Evolutionary conservation across 2,888 invertebrate species (phyloP), one percentile per base, ranked within the genome.

Genomic region (Caradrina kadenii): DNA sequence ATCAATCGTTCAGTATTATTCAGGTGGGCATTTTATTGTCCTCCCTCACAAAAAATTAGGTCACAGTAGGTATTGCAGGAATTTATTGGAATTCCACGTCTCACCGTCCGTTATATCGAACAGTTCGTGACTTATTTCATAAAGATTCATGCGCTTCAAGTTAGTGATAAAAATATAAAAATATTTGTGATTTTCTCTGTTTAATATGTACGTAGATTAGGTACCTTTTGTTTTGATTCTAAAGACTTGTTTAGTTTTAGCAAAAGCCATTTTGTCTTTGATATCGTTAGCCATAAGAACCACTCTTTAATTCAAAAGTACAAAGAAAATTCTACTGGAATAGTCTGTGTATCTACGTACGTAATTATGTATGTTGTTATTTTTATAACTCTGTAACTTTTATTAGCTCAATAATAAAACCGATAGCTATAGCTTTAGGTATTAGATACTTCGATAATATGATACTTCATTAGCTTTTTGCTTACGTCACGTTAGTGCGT

Each of bases 31-130:
- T 81, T 81, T 76, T 79, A 81, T 79, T 83, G 42, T 81, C 67
- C 66, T 55, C 56, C 58, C 17, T 45, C 62, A 58, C 68, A 42
- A 73, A 75, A 69, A 81, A 76, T 54, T 73, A 63, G 75, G 69
- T 69, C 79, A 58, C 53, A 48, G 71, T 55, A 75, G 73, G 77
- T 69, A 79, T 80, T 63, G 63, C 42, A 58, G 73, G 80, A 70
- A 85, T 85, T 84, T 84, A 87, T 85, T 69, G 82, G 82, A 83
- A 84, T 85, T 84, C 73, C 69, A 71, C 68, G 59, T 62, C 56
- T 39, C 54, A 15, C 52, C 53, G 35, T 39, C 63, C 56, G 49
- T 50, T 69, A 39, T 75, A 79, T 82, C 63, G 73, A 56, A 11
- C 53, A 31, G 65, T 71, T 80, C 83, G 81, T 81, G 83, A 70